phyloP scores from a whole-genome alignment of 2,113 vertebrate species.

The Gallinago jamesoni region DNA sequence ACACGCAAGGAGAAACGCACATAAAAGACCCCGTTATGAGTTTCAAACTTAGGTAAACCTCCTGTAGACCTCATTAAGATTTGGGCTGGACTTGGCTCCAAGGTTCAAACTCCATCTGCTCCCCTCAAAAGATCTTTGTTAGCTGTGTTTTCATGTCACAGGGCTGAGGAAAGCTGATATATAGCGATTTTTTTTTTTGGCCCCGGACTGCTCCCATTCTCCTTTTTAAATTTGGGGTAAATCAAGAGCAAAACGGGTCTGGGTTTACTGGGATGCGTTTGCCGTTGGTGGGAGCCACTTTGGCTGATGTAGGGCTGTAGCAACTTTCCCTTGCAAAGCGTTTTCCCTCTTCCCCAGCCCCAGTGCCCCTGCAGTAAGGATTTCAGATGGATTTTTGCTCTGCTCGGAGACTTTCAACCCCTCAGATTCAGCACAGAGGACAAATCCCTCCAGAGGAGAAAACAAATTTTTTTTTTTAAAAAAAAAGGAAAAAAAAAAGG shows the following conservation, averaged over 20 bases:
- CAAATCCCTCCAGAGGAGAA: background rate
- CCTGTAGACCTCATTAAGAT: constrained; percentile 24
- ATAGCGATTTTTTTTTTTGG: background rate
- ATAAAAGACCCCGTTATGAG: constrained; percentile 28
- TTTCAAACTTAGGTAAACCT: background rate
- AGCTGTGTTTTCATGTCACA: background rate
- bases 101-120: constrained; percentile 47
- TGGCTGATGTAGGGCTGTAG: rapidly evolving
- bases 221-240: background rate
- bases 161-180: background rate
- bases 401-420: background rate
- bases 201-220: background rate
- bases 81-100: background rate
- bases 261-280: background rate
- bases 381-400: background rate
- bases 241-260: background rate
- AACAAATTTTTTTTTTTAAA: background rate
- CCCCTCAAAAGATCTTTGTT: constrained; percentile 59
- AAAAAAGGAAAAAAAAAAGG: background rate
- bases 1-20: background rate
- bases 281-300: background rate
- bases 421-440: background rate
- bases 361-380: background rate
- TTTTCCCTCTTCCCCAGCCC: background rate
- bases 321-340: background rate